phyloP scores from a whole-genome alignment of 64 coral and sea anemone species.

The Pachyseris speciosa region DNA sequence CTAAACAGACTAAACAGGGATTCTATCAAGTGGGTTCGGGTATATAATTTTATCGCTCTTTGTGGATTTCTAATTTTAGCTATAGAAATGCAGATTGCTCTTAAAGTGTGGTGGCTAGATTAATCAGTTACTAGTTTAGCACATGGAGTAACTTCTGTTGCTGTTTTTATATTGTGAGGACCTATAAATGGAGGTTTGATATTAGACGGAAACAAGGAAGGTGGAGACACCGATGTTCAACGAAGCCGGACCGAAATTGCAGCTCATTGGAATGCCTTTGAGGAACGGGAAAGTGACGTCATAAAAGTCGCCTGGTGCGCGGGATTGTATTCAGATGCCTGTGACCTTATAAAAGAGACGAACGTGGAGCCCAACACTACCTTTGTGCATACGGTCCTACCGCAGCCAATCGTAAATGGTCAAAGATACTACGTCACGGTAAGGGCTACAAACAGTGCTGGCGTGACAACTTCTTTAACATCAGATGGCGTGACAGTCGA shows the following conservation, averaged over 20 bases:
- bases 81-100: no score
- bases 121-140: no score
- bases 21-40: no score
- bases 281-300: conserved; percentile 90
- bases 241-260: conserved; percentile 40
- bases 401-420: conserved; percentile 65
- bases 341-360: conserved; percentile 51
- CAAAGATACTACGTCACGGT: conserved; percentile 64
- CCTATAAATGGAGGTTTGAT: conserved; percentile 29
- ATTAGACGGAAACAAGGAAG: conserved; percentile 63
- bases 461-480: conserved; percentile 38
- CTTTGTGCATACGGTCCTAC: neutral
- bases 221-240: conserved; percentile 73
- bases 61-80: no score
- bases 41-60: no score
- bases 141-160: no score
- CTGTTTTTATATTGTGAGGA: no score
- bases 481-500: conserved; percentile 92
- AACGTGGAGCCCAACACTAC: conserved; percentile 16
- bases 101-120: no score
- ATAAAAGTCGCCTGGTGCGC: conserved; percentile 84
- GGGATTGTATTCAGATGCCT: conserved; percentile 37
- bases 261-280: conserved; percentile 84
- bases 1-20: no score
- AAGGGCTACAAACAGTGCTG: conserved; percentile 69